These are phyloP conservation scores for Eucera pruinosa DNA, from an alignment of 2,888 invertebrate species.

Conservation along the genomic window DNA sequence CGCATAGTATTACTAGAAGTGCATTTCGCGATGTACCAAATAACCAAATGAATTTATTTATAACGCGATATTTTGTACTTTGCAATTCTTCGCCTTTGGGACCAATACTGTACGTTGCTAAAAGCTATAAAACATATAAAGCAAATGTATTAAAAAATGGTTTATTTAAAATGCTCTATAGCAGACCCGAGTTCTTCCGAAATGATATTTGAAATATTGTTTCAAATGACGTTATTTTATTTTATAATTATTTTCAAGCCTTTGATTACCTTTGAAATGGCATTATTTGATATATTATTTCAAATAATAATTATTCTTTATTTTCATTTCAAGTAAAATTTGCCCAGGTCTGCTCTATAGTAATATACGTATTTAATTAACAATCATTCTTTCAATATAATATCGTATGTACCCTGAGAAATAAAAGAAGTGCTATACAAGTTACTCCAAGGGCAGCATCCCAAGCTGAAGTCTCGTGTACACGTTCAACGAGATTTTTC, in stretches of 20 bases:
- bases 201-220: too few species aligned
- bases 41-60: constrained; percentile 90
- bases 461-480: constrained; percentile 88
- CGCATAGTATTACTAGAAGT: constrained; percentile 91
- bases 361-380: background rate
- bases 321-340: too few species aligned
- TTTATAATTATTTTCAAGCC: too few species aligned
- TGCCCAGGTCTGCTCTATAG: too few species aligned
- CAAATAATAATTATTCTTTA: too few species aligned
- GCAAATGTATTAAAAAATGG: background rate
- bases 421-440: constrained; percentile 90
- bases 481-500: constrained; percentile 89
- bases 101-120: constrained; percentile 88
- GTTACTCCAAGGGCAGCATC: constrained; percentile 91
- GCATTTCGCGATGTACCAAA: constrained; percentile 93
- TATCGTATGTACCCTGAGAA: constrained; percentile 88
- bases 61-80: constrained; percentile 86
- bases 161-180: background rate
- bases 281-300: too few species aligned
- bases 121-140: constrained; percentile 85
- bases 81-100: constrained; percentile 85
- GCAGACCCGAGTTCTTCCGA: too few species aligned
- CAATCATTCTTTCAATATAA: background rate
- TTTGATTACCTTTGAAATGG: too few species aligned
- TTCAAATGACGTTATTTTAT: too few species aligned